Evolutionary conservation across 53 echinoderm and acorn worm genomes (phyloP), one percentile per base, ranked within the genome.

Genomic region (Pentamera pediparva): DNA sequence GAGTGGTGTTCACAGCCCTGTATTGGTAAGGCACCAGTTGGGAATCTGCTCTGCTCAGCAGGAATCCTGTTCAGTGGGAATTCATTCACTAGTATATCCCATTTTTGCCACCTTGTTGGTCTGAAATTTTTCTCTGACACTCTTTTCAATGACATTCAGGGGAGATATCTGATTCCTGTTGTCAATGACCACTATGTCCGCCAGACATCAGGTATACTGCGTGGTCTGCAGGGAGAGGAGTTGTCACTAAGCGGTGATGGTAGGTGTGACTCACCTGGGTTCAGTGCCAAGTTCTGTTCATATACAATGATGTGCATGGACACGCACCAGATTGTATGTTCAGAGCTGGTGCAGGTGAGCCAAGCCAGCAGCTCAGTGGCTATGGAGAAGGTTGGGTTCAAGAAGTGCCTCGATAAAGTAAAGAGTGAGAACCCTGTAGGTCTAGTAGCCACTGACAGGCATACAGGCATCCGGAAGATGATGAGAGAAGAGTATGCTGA

Each of bases 261-360:
- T 10, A 33, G 73, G 26, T 73, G 81, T 35, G 73, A 81, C 49
- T 73, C 59, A 15, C 81, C 81, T 9, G 81, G 81, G 20, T 59
- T 43, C 3, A 58, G 6, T 58, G 81, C 81, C 10, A 81, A 81
- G 61, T 81, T 60, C 37, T 55, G 59, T 4, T 34, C 41, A n/a
- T 81, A 81, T 55, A 19, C 81, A 3, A 7, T 81, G 28, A 75
- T 81, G 82, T 65, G 56, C 3, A 37, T 56, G 76, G 20, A 37
- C 3, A 37, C 22, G 2, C 32, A 69, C 15, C 51, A 74, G 20
- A 43, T 81, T 2, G 39, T 75, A 12, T 36, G 51, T 28, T 49
- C 75, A 49, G 31, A 38, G 28, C 31, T 77, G 1, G 83, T 83
- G 0, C 83, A 83, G 26, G 83, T 77, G 3, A 26, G 32, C 1